These are phyloP conservation scores for Taxidea taxus DNA, from an alignment of 2,113 vertebrate genomes.

Conservation along the genomic window DNA sequence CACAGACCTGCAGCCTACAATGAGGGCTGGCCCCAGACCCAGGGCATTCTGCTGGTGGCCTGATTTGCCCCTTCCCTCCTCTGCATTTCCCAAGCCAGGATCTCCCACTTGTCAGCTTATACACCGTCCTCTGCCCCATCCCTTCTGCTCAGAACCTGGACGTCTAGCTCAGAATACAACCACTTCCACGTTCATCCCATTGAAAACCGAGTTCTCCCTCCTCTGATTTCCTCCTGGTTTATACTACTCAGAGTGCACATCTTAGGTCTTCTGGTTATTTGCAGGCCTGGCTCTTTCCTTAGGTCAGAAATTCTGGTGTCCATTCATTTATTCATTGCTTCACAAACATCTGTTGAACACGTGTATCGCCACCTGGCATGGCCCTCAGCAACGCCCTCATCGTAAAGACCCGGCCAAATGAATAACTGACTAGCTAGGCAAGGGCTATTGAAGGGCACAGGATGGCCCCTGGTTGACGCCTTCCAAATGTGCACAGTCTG, in stretches of 20 bases:
- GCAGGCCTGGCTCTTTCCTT: neutral
- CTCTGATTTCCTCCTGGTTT: neutral
- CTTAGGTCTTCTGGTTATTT: neutral
- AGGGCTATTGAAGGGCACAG: neutral
- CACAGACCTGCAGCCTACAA: no score
- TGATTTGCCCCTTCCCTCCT: no score
- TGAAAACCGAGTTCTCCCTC: neutral
- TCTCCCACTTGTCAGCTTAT: neutral
- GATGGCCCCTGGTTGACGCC: neutral
- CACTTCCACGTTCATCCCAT: neutral
- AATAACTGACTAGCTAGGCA: neutral
- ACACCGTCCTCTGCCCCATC: no score
- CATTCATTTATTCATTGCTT: neutral
- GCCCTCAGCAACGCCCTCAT: accelerated
- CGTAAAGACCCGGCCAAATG: neutral
- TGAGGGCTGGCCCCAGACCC: neutral
- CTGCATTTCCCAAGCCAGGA: neutral
- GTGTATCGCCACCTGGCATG: neutral
- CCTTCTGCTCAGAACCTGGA: neutral
- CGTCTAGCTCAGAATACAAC: neutral
- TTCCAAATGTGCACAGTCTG: neutral
- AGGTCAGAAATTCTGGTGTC: neutral
- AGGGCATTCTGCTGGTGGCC: neutral
- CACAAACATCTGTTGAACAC: neutral
- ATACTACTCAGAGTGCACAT: neutral